Evolutionary conservation across 1,140 invertebrate genomes (phyloP).

Genomic region (Drosophila parabipectinata): DNA sequence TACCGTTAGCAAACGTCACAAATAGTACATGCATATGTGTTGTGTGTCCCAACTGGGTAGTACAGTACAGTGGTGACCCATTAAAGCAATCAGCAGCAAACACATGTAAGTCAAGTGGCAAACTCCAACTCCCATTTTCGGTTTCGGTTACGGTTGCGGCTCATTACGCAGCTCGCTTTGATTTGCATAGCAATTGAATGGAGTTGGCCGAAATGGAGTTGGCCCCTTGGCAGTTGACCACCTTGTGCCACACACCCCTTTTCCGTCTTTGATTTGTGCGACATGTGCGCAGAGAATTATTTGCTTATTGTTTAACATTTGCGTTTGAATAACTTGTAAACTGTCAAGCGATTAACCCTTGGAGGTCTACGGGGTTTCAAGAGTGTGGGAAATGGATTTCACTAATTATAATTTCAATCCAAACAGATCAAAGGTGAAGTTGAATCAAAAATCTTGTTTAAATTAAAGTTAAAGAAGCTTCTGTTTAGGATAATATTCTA

Average conservation of each 20-base stretch:
- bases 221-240: slow-evolving; percentile 34
- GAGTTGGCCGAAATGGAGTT: slow-evolving; percentile 38
- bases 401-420: neutral
- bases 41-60: slow-evolving; percentile 24
- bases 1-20: neutral
- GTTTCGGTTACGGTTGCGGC: slow-evolving; percentile 50
- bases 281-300: slow-evolving; percentile 73
- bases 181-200: slow-evolving; percentile 76
- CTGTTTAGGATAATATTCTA: no score
- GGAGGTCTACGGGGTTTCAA: slow-evolving; percentile 4
- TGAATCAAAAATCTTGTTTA: neutral
- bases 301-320: slow-evolving; percentile 76
- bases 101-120: slow-evolving; percentile 66
- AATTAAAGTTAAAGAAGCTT: no score
- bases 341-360: slow-evolving; percentile 59
- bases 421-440: neutral
- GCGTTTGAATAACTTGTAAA: slow-evolving; percentile 57
- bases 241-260: neutral
- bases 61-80: slow-evolving; percentile 50
- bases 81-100: slow-evolving; percentile 53
- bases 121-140: slow-evolving; percentile 27
- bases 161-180: slow-evolving; percentile 72
- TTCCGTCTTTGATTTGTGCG: slow-evolving; percentile 53
- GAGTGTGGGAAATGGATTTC: neutral
- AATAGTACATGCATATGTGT: neutral